These are phyloP conservation scores for Trissolcus brochymenae DNA, from an alignment of 2,888 invertebrate genomes.

Conservation along the genomic window DNA sequence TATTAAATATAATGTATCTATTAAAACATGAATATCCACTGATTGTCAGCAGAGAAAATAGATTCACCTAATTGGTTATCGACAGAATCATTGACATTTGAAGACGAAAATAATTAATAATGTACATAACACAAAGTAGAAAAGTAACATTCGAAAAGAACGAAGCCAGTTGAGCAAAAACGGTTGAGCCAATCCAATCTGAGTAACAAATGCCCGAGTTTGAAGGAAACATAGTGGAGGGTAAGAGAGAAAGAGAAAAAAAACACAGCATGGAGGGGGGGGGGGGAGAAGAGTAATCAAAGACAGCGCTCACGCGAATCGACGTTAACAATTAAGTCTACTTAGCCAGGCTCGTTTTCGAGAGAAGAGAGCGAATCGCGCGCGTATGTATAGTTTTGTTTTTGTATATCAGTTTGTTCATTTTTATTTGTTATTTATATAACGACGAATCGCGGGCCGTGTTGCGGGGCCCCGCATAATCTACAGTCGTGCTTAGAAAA, in stretches of 20 bases:
- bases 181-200: conserved; percentile 14
- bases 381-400: conserved; percentile 21
- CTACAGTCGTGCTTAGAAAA: conserved; percentile 74
- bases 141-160: conserved; percentile 20
- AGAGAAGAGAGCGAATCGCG: conserved; percentile 47
- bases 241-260: conserved; percentile 3
- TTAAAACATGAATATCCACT: conserved; percentile 15
- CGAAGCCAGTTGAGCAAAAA: conserved; percentile 43
- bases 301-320: conserved; percentile 53
- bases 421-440: conserved; percentile 33
- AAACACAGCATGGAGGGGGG: conserved; percentile 5
- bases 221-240: neutral
- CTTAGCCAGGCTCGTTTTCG: conserved; percentile 52
- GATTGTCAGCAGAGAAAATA: neutral
- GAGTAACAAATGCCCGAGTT: conserved; percentile 43
- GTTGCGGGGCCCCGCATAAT: conserved; percentile 57
- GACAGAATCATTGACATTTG: conserved; percentile 5
- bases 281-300: conserved; percentile 2
- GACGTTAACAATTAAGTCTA: conserved; percentile 57
- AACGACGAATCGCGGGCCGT: conserved; percentile 9
- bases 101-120: conserved; percentile 7
- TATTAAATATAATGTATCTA: conserved; percentile 16
- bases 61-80: conserved; percentile 2
- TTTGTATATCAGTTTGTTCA: conserved; percentile 30
- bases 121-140: conserved; percentile 2